Evolutionary conservation across 2,888 invertebrate genomes (phyloP), one percentile per base, ranked within the genome.

Genomic region (Spilarctia lutea): DNA sequence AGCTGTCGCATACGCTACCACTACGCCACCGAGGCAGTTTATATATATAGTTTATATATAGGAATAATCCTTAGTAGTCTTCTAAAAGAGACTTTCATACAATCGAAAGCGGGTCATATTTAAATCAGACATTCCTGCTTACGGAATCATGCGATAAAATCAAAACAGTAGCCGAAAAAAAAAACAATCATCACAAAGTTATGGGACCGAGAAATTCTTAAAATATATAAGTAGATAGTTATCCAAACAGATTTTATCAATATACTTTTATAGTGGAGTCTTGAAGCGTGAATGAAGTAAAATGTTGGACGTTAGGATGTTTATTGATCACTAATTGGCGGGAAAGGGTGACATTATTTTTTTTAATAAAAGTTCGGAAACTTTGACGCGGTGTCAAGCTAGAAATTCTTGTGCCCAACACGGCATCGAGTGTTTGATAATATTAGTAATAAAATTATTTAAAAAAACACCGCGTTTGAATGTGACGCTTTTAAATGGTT

Each of bases 151-250:
- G 48, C 69, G 80, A 83, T 81, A 81, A 81, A 81, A 83, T 85
- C 81, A 79, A 80, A 83, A 85, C 88, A 82, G 87, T 86, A 87
- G 87, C 85, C 73, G 80, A 83, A 85, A 81, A 83, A 85, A 81
- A 88, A 82, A 85, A 81, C 82, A 79, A 78, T 81, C 79, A 83
- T 82, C 81, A 81, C 79, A 85, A 86, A 86, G 75, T 81, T 85
- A 85, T 77, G 82, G 83, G 79, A 87, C 81, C 87, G 89, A 84
- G 81, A 81, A 83, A 90, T 91, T 89, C 87, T 75, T 82, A 39
- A 84, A 84, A 84, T 84, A 83, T 79, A 76, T n/a, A 56, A 56
- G 52, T 56, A 56, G 52, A 56, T 80, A 80, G 68, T 76, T 74
- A 87, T 85, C 78, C 73, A 72, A 83, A 82, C 81, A 80, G 86